These are phyloP conservation scores for Oreamnos americanus DNA, from an alignment of 2,113 vertebrate genomes.

Conservation along the genomic window DNA sequence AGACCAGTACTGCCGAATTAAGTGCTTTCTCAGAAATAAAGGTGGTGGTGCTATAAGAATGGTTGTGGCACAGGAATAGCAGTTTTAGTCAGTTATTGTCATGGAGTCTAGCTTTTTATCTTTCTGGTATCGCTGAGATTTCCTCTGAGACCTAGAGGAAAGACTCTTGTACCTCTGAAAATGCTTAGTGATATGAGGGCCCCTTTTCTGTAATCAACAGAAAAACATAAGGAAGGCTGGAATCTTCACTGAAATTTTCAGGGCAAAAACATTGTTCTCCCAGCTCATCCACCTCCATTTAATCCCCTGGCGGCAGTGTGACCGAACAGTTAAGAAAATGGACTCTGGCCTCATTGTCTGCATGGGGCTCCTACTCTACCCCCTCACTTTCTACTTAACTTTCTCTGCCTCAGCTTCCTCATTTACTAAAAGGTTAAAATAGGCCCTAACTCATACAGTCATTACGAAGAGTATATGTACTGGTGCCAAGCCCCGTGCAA, in stretches of 20 bases:
- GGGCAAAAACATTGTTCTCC: not conserved
- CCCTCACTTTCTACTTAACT: not conserved
- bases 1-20: not conserved
- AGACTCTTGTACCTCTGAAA: not conserved
- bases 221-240: not conserved
- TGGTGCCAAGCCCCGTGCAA: not conserved
- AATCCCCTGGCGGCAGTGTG: not conserved
- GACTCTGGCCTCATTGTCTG: not conserved
- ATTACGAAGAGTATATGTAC: not conserved
- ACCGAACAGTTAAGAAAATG: not conserved
- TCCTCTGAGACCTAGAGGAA: slow-evolving; percentile 1
- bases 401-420: not conserved
- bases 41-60: not conserved
- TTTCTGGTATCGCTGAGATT: not conserved
- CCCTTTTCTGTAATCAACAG: not conserved
- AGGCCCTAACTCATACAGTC: not conserved
- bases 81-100: not conserved
- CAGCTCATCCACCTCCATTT: not conserved
- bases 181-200: not conserved
- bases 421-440: slow-evolving; percentile 14
- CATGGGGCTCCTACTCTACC: not conserved
- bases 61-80: not conserved
- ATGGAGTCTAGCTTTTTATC: not conserved
- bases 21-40: slow-evolving; percentile 24
- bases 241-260: not conserved